Conservation (phyloP, 2,797 vertebrate genomes). For the Enteromius viviparus region DNA sequence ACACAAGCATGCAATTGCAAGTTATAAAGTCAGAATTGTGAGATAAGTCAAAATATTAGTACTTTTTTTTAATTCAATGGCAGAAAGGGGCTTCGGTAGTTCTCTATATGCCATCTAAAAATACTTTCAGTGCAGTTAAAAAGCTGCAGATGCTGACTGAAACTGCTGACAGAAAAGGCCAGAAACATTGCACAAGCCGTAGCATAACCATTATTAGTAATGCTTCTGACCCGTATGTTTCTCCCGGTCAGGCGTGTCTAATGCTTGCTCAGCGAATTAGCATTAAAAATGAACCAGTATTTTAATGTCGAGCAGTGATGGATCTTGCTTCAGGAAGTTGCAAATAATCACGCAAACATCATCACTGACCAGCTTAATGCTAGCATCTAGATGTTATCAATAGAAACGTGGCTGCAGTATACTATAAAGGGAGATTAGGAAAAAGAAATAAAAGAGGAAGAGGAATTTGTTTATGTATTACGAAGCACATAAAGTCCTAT, state of each 20-base stretch:
- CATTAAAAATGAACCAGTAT: neutral
- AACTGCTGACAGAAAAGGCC: neutral
- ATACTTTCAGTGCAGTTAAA: neutral
- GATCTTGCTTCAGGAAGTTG: neutral
- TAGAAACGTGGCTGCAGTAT: neutral
- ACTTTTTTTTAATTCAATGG: neutral
- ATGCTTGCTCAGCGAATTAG: neutral
- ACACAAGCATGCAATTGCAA: too few relatives aligned
- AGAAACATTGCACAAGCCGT: neutral
- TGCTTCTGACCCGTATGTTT: neutral
- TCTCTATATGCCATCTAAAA: neutral
- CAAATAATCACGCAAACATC: neutral
- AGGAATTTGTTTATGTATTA: neutral
- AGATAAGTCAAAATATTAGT: neutral
- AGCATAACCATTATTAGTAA: neutral
- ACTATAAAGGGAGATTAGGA: neutral
- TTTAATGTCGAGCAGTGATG: neutral
- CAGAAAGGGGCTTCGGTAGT: neutral
- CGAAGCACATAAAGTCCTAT: neutral
- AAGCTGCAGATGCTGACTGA: neutral
- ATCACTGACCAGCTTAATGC: neutral
- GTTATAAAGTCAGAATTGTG: neutral
- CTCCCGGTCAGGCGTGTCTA: neutral
- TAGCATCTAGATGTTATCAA: neutral
- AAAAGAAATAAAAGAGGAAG: neutral